phyloP scores from a whole-genome alignment of 2,888 invertebrate species.

The Torymus aiolomorphi region DNA sequence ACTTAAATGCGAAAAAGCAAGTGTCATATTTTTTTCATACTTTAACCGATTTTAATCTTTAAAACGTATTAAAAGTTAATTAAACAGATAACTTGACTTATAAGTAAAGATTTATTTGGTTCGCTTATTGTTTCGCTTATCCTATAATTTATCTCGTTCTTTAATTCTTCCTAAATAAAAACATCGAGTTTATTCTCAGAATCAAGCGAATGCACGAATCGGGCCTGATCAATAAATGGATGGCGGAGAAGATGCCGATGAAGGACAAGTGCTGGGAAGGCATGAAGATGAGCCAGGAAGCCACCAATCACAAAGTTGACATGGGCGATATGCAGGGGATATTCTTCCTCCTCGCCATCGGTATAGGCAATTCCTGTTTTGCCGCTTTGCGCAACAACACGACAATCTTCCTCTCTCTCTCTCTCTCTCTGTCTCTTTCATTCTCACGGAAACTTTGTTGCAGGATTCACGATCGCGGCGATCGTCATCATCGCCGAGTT shows the following conservation, averaged over 20 bases:
- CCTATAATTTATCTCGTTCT: too few relatives aligned
- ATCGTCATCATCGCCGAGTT: conserved; percentile 77
- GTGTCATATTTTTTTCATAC: too few relatives aligned
- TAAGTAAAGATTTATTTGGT: too few relatives aligned
- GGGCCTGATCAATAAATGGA: conserved; percentile 90
- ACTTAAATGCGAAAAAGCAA: too few relatives aligned
- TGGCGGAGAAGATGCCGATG: conserved; percentile 85
- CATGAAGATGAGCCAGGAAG: conserved; percentile 79
- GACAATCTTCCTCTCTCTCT: neutral
- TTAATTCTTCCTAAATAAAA: neutral
- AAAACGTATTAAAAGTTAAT: too few relatives aligned
- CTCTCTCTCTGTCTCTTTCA: too few relatives aligned
- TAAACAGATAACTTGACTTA: too few relatives aligned
- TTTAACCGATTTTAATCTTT: too few relatives aligned
- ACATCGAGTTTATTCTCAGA: conserved; percentile 74
- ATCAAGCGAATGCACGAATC: conserved; percentile 89
- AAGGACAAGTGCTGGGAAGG: conserved; percentile 87
- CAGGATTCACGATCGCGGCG: conserved; percentile 77
- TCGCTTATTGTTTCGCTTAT: too few relatives aligned
- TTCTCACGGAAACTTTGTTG: conserved; percentile 58
- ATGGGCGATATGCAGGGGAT: conserved; percentile 95
- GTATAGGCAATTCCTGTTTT: conserved; percentile 74
- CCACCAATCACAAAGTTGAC: conserved; percentile 92
- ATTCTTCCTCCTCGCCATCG: conserved; percentile 89
- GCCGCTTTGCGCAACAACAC: neutral